phyloP scores from a whole-genome alignment of 1,140 invertebrate genomes.

The Drosophila trapezifrons region DNA sequence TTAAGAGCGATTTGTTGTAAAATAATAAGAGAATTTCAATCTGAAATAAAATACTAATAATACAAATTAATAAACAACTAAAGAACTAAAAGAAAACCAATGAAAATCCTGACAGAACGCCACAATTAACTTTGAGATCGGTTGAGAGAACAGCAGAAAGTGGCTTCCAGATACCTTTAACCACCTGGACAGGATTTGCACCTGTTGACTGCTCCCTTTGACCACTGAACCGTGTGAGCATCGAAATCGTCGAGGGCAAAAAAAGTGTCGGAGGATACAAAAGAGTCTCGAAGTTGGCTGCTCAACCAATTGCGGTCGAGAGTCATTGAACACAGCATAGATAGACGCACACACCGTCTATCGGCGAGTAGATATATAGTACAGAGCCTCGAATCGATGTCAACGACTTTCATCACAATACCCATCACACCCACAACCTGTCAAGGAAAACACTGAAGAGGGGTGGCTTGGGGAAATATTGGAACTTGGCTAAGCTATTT shows the following conservation, averaged over 20 bases:
- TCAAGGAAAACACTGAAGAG: not conserved
- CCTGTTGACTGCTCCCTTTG: constrained; percentile 47
- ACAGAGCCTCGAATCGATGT: constrained; percentile 35
- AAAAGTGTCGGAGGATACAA: constrained; percentile 35
- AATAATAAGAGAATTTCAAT: constrained; percentile 13
- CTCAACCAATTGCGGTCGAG: constrained; percentile 72
- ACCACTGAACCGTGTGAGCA: constrained; percentile 55
- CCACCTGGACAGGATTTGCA: constrained; percentile 24
- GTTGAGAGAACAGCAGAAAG: not conserved
- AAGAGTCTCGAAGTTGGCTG: constrained; percentile 43
- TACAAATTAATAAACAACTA: not conserved
- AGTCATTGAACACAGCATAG: constrained; percentile 62
- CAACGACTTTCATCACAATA: constrained; percentile 35
- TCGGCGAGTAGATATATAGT: not conserved
- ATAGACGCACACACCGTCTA: constrained; percentile 14
- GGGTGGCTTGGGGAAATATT: constrained; percentile 5
- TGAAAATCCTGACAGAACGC: constrained; percentile 30
- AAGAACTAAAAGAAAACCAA: constrained; percentile 39
- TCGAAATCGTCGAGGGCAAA: constrained; percentile 19
- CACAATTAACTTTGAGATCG: constrained; percentile 41
- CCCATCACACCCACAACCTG: constrained; percentile 13
- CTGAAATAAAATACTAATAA: too few species aligned
- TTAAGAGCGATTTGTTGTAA: constrained; percentile 20
- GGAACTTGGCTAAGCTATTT: constrained; percentile 42
- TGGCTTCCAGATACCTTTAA: not conserved